A percentile compares a stretch with the other conserved stretches of the same genome.
These are phyloP conservation scores for Hypotaenidia philippensis DNA, from an alignment of 2,797 vertebrate genomes.

Conservation along the genomic window DNA sequence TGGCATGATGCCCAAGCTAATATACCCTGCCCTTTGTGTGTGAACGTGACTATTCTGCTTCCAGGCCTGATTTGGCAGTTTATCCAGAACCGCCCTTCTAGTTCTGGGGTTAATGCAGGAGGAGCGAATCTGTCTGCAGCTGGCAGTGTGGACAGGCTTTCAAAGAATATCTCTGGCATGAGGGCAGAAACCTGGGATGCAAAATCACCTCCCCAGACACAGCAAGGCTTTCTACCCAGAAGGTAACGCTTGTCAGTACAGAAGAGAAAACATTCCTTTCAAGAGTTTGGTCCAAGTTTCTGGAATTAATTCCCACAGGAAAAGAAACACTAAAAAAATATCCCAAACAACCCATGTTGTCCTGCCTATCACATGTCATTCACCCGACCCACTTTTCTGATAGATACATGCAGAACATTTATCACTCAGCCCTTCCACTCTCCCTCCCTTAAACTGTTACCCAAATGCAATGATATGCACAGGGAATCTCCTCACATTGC, in stretches of 20 bases:
- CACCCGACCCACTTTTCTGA: background rate
- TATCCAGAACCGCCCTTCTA: constrained; percentile 58
- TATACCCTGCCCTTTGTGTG: constrained; percentile 66
- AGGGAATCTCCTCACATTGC: background rate
- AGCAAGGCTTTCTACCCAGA: constrained; percentile 27
- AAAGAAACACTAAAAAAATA: background rate
- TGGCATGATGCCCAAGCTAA: constrained; percentile 42
- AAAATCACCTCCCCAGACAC: constrained; percentile 17
- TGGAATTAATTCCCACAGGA: constrained; percentile 63
- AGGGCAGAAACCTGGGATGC: constrained; percentile 18
- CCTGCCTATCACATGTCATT: background rate
- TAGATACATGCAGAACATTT: background rate
- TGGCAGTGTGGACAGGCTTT: constrained; percentile 58
- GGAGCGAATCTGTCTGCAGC: constrained; percentile 50
- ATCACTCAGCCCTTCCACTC: background rate
- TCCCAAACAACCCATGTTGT: background rate
- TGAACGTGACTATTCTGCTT: constrained; percentile 68
- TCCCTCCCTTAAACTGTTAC: background rate
- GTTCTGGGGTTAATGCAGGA: constrained; percentile 54
- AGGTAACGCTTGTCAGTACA: constrained; percentile 28
- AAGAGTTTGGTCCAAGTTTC: constrained; percentile 31
- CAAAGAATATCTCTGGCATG: constrained; percentile 42
- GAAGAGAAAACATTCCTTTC: constrained; percentile 43
- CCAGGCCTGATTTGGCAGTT: constrained; percentile 61
- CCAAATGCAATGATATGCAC: background rate